Evolutionary conservation across 2,797 vertebrate species (phyloP).

Genomic region (Esox lucius): DNA sequence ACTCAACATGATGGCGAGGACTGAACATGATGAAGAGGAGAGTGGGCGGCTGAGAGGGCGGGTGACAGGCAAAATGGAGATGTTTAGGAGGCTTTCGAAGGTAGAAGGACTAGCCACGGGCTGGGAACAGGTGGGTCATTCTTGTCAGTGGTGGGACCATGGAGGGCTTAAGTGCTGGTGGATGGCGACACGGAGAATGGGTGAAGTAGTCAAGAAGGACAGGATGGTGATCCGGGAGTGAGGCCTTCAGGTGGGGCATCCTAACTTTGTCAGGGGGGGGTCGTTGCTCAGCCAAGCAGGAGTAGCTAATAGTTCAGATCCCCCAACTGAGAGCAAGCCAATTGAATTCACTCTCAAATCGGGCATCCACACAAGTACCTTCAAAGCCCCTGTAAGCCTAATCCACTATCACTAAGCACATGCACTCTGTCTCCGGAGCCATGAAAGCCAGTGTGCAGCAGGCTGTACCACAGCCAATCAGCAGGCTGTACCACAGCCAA

Average conservation of each 20-base stretch:
- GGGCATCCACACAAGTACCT: conserved; percentile 57
- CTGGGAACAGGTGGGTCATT: conserved; percentile 38
- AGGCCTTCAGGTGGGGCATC: conserved; percentile 27
- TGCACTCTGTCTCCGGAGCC: conserved; percentile 51
- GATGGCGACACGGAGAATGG: conserved; percentile 21
- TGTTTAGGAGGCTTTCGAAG: conserved; percentile 19
- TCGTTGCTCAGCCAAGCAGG: conserved; percentile 47
- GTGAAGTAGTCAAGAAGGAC: conserved; percentile 18
- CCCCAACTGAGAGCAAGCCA: conserved; percentile 44
- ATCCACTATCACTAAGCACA: conserved; percentile 55
- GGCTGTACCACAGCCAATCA: conserved; percentile 26
- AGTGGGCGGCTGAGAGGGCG: conserved; percentile 19
- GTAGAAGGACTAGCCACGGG: conserved; percentile 28
- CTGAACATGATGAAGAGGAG: conserved; percentile 34
- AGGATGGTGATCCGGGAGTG: conserved; percentile 26
- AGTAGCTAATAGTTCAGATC: conserved; percentile 14
- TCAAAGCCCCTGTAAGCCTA: conserved; percentile 56
- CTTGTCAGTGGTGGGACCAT: conserved; percentile 6
- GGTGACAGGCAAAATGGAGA: conserved; percentile 19
- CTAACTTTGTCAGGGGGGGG: conserved; percentile 33
- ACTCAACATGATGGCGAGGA: conserved; percentile 23
- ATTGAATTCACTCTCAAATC: conserved; percentile 63
- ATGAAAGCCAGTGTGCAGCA: conserved; percentile 35
- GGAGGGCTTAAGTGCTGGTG: conserved; percentile 14
- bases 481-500: conserved; percentile 26